These are phyloP conservation scores for Drosophila affinis DNA, from an alignment of 2,888 invertebrate genomes.

Conservation along the genomic window DNA sequence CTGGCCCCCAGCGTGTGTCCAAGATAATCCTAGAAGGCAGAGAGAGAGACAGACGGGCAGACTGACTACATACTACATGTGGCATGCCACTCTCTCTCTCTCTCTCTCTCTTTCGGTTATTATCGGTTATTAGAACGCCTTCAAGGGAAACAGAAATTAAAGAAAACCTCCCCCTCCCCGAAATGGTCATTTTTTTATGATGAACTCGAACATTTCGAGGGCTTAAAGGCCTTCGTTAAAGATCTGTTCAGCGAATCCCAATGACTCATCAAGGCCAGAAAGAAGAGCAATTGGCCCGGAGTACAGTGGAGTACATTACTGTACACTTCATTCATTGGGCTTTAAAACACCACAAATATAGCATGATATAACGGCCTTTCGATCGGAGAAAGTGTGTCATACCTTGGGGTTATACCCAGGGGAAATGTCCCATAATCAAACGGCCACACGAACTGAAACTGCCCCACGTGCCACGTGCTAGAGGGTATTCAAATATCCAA, in stretches of 20 bases:
- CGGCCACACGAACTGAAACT: too few species aligned
- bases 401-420: too few species aligned
- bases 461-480: background rate
- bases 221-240: background rate
- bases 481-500: constrained; percentile 3
- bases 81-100: background rate
- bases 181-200: background rate
- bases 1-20: constrained; percentile 36
- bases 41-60: background rate
- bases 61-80: constrained; percentile 8
- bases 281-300: background rate
- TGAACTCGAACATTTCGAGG: background rate
- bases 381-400: too few species aligned
- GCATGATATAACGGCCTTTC: too few species aligned
- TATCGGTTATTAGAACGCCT: background rate
- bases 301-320: too few species aligned
- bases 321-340: too few species aligned
- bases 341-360: too few species aligned
- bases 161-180: background rate
- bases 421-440: too few species aligned
- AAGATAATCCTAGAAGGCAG: constrained; percentile 39
- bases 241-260: background rate
- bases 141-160: background rate
- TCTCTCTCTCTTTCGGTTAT: background rate
- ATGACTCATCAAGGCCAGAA: background rate